A percentile compares a stretch with the other conserved stretches of the same genome.
Conservation (phyloP, 2,888 invertebrate species). For the Chrysolina oricalcia region DNA sequence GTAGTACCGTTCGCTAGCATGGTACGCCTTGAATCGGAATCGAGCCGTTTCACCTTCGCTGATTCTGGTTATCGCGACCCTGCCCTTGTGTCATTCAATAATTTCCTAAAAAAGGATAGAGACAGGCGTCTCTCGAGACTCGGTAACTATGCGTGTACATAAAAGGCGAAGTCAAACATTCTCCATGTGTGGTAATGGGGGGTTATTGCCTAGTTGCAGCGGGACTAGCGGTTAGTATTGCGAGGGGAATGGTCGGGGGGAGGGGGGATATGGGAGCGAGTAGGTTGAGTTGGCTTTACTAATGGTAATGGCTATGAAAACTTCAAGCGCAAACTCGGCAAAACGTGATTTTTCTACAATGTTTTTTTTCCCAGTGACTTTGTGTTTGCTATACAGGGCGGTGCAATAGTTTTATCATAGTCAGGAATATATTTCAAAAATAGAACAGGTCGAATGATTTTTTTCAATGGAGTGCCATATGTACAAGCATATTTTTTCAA, state of each 20-base stretch:
- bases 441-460: too few relatives aligned
- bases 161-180: conserved; percentile 16
- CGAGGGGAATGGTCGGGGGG: background rate
- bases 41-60: background rate
- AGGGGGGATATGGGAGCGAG: background rate
- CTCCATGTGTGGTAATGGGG: conserved; percentile 8
- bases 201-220: background rate
- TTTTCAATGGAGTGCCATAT: too few relatives aligned
- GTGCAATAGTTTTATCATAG: too few relatives aligned
- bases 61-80: conserved; percentile 15
- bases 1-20: background rate
- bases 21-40: conserved; percentile 5
- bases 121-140: background rate
- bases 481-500: too few relatives aligned
- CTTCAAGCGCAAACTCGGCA: too few relatives aligned
- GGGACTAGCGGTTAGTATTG: background rate
- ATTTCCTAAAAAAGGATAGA: conserved; percentile 13
- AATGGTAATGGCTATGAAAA: background rate
- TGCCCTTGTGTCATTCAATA: conserved; percentile 11
- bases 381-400: too few relatives aligned
- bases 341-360: too few relatives aligned
- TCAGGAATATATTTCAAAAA: too few relatives aligned
- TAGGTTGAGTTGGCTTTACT: background rate
- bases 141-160: conserved; percentile 1
- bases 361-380: too few relatives aligned